Evolutionary conservation across 2,797 vertebrate genomes (phyloP), one percentile per base, ranked within the genome.

Genomic region (Spatula versicolor): DNA sequence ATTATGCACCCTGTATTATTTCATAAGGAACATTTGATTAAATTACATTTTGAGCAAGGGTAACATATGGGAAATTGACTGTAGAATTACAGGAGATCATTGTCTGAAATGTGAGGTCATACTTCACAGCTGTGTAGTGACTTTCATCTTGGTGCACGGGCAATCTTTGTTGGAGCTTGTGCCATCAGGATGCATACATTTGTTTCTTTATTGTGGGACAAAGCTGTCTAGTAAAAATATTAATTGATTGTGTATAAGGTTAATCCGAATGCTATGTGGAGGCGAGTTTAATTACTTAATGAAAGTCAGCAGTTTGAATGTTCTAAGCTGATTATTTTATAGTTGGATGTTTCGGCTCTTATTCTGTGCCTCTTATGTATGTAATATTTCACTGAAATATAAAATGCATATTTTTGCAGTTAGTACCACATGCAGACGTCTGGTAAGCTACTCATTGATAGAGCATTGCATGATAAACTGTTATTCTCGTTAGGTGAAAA

Each of bases 261-360:
- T 86, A 67, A 92, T 89, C 77, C 86, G 77, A 90, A 88, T 88
- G 35, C 71, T 82, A 9, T 72, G 76, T 63, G 60, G 69, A 71
- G 82, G 75, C 0, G 2, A 72, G 10, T 79, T 92, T 90, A 92
- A 83, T 94, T 93, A 23, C 46, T 90, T 83, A 88, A 88, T 84
- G 93, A 74, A 95, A 92, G 95, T 67, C n/a, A 79, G 31, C 25
- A 33, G 25, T 77, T 78, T 58, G 63, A 95, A 56, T 95, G 77
- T 91, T 82, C 30, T 83, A 17, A 54, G 6, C 19, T 92, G 60
- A 48, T 92, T 91, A 28, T 86, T 80, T 83, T 79, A 20, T 50
- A 83, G 19, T 66, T 95, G 52, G 12, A n/a, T 88, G 58, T 78
- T 83, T 81, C 81, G 33, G 66, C 41, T 94, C 69, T 75, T 46